Evolutionary conservation across 2,888 invertebrate genomes (phyloP).

Genomic region (Euplexia lucipara): DNA sequence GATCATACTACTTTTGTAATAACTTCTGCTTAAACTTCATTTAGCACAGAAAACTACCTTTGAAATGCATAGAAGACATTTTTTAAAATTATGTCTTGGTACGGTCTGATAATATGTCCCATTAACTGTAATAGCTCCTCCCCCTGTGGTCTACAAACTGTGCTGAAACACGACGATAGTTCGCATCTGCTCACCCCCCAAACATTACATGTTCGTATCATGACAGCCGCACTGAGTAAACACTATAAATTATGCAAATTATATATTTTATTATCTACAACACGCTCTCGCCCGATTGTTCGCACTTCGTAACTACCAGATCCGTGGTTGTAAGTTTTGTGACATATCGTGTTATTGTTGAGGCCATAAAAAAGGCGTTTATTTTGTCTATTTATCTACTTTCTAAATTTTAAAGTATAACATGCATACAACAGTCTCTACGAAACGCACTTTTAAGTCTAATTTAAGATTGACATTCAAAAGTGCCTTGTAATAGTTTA

Average conservation of each 20-base stretch:
- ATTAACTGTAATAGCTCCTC: slow-evolving; percentile 32
- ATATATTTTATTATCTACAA: slow-evolving; percentile 61
- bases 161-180: slow-evolving; percentile 41
- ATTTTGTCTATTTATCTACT: background rate
- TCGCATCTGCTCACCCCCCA: slow-evolving; percentile 50
- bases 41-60: too few relatives aligned
- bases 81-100: too few relatives aligned
- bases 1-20: too few relatives aligned
- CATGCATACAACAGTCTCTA: too few relatives aligned
- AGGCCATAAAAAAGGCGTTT: slow-evolving; percentile 6
- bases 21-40: too few relatives aligned
- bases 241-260: slow-evolving; percentile 67
- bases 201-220: slow-evolving; percentile 34
- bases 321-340: slow-evolving; percentile 46
- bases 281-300: slow-evolving; percentile 50
- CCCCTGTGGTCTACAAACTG: slow-evolving; percentile 28
- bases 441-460: too few relatives aligned
- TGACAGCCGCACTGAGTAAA: slow-evolving; percentile 54
- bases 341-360: slow-evolving; percentile 48
- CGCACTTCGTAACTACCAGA: slow-evolving; percentile 48
- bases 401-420: too few relatives aligned
- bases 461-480: too few relatives aligned
- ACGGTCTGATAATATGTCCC: background rate
- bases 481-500: too few relatives aligned
- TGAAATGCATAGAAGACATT: too few relatives aligned